Evolutionary conservation across 2,888 invertebrate species (phyloP).

Genomic region (Chesias legatella): DNA sequence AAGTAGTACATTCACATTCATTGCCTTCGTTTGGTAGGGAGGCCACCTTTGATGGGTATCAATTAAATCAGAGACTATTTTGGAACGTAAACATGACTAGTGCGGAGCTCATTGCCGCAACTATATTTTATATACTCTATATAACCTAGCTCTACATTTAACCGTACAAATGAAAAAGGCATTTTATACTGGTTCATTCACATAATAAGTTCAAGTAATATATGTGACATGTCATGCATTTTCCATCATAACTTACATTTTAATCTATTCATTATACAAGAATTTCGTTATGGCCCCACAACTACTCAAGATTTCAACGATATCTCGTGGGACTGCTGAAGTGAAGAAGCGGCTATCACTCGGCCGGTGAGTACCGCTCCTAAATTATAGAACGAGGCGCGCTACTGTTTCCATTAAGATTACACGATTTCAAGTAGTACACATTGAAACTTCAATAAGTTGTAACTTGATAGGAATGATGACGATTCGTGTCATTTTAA

Average conservation of each 20-base stretch:
- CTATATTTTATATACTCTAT: no score
- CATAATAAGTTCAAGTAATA: neutral
- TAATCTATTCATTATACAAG: conserved; percentile 23
- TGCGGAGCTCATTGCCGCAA: no score
- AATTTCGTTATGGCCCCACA: conserved; percentile 20
- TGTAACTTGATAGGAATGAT: conserved; percentile 20
- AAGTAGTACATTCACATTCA: no score
- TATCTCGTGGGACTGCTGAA: conserved; percentile 21
- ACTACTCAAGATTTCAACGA: conserved; percentile 24
- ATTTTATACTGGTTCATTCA: no score
- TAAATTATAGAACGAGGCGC: neutral
- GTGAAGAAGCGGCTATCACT: conserved; percentile 11
- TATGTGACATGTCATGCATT: conserved; percentile 5
- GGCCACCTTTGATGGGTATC: no score
- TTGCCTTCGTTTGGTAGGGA: no score
- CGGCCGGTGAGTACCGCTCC: conserved; percentile 3
- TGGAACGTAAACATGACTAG: no score
- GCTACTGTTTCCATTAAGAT: conserved; percentile 26
- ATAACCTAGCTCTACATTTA: no score
- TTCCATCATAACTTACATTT: conserved; percentile 16
- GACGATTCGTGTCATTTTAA: neutral
- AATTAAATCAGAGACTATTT: no score
- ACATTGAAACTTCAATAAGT: conserved; percentile 12
- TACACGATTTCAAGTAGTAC: conserved; percentile 10
- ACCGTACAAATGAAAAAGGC: no score